Conservation (phyloP, 2,113 vertebrate species). For the Hirundichthys speculiger region DNA sequence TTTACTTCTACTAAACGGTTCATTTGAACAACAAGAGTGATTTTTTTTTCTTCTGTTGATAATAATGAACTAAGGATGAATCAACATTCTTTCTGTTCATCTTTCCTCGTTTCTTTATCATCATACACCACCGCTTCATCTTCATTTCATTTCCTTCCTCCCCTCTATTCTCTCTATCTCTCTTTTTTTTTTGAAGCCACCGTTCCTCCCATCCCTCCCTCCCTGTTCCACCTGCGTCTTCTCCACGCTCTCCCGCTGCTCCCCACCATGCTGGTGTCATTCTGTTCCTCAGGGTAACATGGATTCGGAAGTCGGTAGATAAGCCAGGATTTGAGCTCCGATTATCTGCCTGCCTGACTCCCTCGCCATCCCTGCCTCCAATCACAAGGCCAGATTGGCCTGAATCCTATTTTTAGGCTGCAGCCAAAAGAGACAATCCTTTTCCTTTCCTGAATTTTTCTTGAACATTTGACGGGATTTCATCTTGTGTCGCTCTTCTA, state of each 20-base stretch:
- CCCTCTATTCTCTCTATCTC: no score
- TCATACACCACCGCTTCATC: no score
- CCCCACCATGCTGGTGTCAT: constrained; percentile 59
- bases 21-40: no score
- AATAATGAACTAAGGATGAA: no score
- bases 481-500: no score
- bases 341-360: constrained; percentile 76
- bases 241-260: constrained; percentile 20
- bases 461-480: no score
- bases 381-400: constrained; percentile 66
- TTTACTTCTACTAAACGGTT: no score
- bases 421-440: constrained; percentile 47
- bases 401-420: constrained; percentile 65
- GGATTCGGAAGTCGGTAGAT: constrained; percentile 75
- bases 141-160: no score
- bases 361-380: constrained; percentile 41
- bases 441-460: constrained; percentile 3
- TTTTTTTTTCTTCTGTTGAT: no score
- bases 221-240: not conserved
- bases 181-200: constrained; percentile 1
- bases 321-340: constrained; percentile 79
- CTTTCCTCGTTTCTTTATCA: no score
- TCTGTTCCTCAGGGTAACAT: constrained; percentile 58
- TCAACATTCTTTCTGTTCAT: no score
- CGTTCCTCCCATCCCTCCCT: constrained; percentile 22